Base-by-base conservation (phyloP, 2,888 invertebrate genomes). In the Philopedon plagiatum region DNA sequence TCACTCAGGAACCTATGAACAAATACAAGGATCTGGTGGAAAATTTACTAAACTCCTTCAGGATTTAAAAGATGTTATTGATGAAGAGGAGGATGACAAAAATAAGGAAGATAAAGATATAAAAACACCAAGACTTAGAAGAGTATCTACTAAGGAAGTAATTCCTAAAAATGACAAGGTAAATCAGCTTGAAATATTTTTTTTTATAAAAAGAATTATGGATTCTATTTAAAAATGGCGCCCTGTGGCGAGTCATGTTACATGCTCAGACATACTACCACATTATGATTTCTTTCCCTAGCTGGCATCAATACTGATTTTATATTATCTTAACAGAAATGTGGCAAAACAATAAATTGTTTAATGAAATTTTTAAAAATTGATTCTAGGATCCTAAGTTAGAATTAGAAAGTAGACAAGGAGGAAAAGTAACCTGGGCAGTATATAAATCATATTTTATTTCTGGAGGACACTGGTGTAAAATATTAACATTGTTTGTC, bases 361-460 rank as follows among this genome's bases (percentile, higher is more conserved):
- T 26, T 26, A 26, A 26, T 26, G 3, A 26, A 26, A 26, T 26
- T 26, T 26, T 26, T 26, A 26, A 26, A 26, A 26, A 26, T 3
- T 26, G 4, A 26, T 26, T 7, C 26, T 63, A 63, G 63, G 51
- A 76, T 34, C 83, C 81, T 7, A 78, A 80, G 71, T 81, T 85
- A 63, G 83, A 84, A 0, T 90, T 90, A 51, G 93, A 93, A 83
- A 83, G 87, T 49, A 87, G 89, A 15, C 86, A 88, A 5, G 87
- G 88, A 37, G 94, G 94, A 11, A 88, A 87, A 11, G 78, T 84
- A 15, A 77, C 80, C 18, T 74, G 75, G 37, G 74, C 71, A 58
- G 85, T 91, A 0, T 95, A 95, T 83, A 86, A 86, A 46, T 89
- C 91, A 11, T 95, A 94, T 84, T 87, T 94, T 70, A 83, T 85